Percentiles rank a stretch among this genome's conserved stretches.
Evolutionary conservation across 2,888 invertebrate genomes (phyloP).

Genomic region (Aspidiotus rigidus): DNA sequence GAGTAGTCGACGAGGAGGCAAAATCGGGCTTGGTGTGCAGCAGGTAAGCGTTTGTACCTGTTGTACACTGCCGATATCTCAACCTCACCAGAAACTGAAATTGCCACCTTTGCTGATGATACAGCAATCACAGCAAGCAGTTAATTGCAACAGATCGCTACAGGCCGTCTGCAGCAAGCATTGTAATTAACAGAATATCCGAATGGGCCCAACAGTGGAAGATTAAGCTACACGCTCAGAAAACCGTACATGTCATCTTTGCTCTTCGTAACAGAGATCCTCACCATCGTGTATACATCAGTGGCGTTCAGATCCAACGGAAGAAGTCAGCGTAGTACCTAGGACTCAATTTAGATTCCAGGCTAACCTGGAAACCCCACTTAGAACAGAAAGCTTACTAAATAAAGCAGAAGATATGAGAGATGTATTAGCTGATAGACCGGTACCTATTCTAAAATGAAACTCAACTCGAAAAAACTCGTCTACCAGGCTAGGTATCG

Average conservation of each 20-base stretch:
- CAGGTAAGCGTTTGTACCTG: neutral
- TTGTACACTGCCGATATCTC: too few relatives aligned
- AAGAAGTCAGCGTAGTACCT: too few relatives aligned
- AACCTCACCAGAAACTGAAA: too few relatives aligned
- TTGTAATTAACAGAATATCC: neutral
- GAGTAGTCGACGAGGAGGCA: neutral
- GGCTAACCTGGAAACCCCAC: too few relatives aligned
- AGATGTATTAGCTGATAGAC: conserved; percentile 6
- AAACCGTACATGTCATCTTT: neutral
- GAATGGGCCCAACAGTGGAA: neutral
- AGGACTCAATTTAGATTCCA: too few relatives aligned
- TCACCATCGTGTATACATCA: too few relatives aligned
- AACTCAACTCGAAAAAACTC: conserved; percentile 1
- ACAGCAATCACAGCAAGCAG: neutral
- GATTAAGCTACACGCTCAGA: neutral
- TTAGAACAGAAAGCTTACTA: neutral
- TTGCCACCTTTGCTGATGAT: neutral
- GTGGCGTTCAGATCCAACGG: too few relatives aligned
- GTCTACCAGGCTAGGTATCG: conserved; percentile 11
- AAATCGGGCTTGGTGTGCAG: neutral
- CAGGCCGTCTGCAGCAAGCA: neutral
- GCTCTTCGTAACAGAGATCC: neutral
- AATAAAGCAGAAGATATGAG: neutral
- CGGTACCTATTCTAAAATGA: conserved; percentile 7
- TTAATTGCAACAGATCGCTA: neutral